A percentile compares a stretch with the other conserved stretches of the same genome.
Conservation (phyloP, 2,888 invertebrate genomes). For the Epinotia brunnichana region DNA sequence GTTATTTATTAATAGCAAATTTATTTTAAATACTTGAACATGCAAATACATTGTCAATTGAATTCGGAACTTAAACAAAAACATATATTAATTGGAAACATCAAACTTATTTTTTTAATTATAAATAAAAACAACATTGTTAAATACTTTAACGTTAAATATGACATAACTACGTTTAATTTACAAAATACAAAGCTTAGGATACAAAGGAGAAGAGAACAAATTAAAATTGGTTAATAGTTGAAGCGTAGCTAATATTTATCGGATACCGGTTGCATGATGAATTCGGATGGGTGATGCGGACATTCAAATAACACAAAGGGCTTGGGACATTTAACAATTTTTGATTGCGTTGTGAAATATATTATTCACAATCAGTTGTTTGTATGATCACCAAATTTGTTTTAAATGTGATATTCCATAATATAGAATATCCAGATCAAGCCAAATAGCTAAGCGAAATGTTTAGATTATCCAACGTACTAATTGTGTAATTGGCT, state of each 20-base stretch:
- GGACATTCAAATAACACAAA: slow-evolving; percentile 18
- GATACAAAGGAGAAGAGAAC: slow-evolving; percentile 14
- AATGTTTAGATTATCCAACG: no score
- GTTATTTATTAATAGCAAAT: no score
- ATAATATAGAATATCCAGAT: no score
- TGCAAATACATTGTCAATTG: no score
- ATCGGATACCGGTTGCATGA: slow-evolving; percentile 32
- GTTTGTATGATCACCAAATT: no score
- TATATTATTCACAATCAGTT: not conserved
- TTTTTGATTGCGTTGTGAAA: not conserved
- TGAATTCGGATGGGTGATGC: slow-evolving; percentile 13
- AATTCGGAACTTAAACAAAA: no score
- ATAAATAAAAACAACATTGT: not conserved
- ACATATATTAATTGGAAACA: no score
- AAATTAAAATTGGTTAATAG: slow-evolving; percentile 21
- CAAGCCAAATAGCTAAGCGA: no score
- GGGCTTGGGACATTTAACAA: not conserved
- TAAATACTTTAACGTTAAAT: not conserved
- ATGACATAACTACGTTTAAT: not conserved
- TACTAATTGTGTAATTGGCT: no score
- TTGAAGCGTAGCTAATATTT: slow-evolving; percentile 21
- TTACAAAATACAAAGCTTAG: not conserved
- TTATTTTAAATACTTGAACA: no score
- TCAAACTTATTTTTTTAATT: no score
- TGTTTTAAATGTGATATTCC: no score